These are phyloP conservation scores for Graptemys geographica DNA, from an alignment of 2,797 vertebrate genomes.

Conservation along the genomic window DNA sequence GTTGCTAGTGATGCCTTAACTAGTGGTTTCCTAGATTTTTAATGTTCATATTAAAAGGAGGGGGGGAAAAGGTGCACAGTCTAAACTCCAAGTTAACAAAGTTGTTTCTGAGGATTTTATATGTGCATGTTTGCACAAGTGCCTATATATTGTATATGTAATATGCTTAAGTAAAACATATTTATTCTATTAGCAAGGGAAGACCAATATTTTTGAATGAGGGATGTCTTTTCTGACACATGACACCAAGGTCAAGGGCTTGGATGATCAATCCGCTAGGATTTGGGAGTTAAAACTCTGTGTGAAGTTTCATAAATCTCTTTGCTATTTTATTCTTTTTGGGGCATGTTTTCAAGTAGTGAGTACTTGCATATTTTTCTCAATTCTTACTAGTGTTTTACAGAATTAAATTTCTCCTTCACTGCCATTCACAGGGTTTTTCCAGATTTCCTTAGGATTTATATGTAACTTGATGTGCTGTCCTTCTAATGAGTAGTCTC, in stretches of 20 bases:
- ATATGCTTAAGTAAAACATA: not conserved
- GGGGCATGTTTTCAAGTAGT: not conserved
- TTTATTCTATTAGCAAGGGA: not conserved
- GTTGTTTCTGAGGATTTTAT: too few species aligned
- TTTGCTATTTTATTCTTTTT: not conserved
- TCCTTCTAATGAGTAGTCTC: not conserved
- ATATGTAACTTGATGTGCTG: not conserved
- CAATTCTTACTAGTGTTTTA: not conserved
- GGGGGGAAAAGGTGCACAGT: too few species aligned
- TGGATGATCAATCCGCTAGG: not conserved
- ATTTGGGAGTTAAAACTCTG: not conserved
- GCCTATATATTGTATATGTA: not conserved
- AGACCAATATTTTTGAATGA: not conserved
- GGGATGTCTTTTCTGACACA: not conserved
- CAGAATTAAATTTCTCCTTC: not conserved
- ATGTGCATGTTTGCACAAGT: too few species aligned
- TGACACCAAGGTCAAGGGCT: not conserved
- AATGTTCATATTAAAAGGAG: too few species aligned
- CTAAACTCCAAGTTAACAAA: too few species aligned
- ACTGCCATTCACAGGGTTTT: not conserved
- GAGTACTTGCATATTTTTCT: not conserved
- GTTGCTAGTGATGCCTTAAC: too few species aligned
- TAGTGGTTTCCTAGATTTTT: not conserved
- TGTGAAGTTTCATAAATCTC: not conserved
- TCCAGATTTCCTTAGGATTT: not conserved